Base-by-base conservation (phyloP, 2,797 vertebrate species). In the Kryptolebias ocellatus region DNA sequence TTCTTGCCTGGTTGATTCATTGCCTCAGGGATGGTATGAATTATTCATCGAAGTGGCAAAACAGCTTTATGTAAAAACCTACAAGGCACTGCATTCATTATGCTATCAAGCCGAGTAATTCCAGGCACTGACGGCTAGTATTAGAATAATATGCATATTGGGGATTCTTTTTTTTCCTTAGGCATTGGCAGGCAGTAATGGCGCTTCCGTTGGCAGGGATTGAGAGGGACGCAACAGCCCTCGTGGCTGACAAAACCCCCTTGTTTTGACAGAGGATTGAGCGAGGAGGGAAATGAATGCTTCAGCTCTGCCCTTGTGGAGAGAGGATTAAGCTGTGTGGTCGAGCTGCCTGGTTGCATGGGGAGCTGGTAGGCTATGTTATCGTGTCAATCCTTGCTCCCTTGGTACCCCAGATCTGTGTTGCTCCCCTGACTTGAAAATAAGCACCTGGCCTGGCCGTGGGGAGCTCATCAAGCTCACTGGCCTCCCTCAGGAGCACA, bases 1-100 rank as follows among this genome's bases (percentile, higher is more conserved):
- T 94, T 95, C 92, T 95, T 95, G 95, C 94, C 95, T 94, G 92
- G 92, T 92, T 96, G 95, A 96, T 94, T 96, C 94, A 95, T 94
- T 94, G 95, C 96, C 96, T 95, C 92, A 89, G 90, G 95, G 96
- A 93, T 84, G 83, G 42, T 79, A 95, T 97, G 95, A 97, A 98
- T 98, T 94, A 97, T 97, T 95, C 93, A 98, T 94, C 84, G 90
- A 66, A 92, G 87, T 92, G 91, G 95, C 93, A 95, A 90, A 91
- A 90, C 88, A 90, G 94, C 94, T 93, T 96, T 94, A 94, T 94
- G 94, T 92, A 93, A 92, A 94, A 94, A 93, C 92, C 92, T 92
- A 93, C 88, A 94, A 95, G 92, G 90, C 92, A 90, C 77, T 84
- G 88, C 93, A 94, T 96, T 96, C 94, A 95, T 96, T 96, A 96